Evolutionary conservation across 2,113 vertebrate genomes (phyloP).

Genomic region (Leptosomus discolor): DNA sequence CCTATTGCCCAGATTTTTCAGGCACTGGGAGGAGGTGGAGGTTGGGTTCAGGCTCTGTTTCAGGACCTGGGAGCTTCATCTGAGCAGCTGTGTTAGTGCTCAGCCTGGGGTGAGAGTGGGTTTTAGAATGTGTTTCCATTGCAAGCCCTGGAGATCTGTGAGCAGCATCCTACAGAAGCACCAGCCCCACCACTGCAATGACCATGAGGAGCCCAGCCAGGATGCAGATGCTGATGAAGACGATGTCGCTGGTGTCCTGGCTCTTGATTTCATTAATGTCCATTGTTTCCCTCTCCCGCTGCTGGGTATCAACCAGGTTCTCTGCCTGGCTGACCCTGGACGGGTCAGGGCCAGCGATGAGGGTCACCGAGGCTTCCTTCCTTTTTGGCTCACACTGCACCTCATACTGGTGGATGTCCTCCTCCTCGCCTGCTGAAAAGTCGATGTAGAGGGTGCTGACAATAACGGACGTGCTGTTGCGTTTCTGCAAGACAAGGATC

Average conservation of each 20-base stretch:
- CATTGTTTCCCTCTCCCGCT: background rate
- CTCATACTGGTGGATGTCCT: conserved; percentile 87
- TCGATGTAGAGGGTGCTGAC: conserved; percentile 91
- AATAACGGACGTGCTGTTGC: conserved; percentile 85
- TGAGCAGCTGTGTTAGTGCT: background rate
- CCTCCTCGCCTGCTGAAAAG: conserved; percentile 78
- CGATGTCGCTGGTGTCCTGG: conserved; percentile 89
- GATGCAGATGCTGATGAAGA: conserved; percentile 96
- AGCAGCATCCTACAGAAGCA: conserved; percentile 80
- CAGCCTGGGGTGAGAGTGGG: background rate
- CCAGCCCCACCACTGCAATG: conserved; percentile 90
- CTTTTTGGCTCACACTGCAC: conserved; percentile 89
- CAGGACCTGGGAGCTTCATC: background rate
- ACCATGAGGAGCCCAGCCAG: conserved; percentile 95
- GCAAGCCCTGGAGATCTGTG: background rate
- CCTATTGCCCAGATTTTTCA: conserved; percentile 2
- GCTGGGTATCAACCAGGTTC: conserved; percentile 70
- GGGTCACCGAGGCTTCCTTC: conserved; percentile 85
- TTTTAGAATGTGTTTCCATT: background rate
- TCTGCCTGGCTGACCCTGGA: conserved; percentile 75
- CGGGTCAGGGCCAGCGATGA: conserved; percentile 80
- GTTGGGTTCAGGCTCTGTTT: background rate
- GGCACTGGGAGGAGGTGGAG: background rate
- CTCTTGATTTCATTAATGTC: background rate
- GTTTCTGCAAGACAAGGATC: conserved; percentile 78